Base-by-base conservation (phyloP, 2,113 vertebrate genomes). In the Salvator merianae region DNA sequence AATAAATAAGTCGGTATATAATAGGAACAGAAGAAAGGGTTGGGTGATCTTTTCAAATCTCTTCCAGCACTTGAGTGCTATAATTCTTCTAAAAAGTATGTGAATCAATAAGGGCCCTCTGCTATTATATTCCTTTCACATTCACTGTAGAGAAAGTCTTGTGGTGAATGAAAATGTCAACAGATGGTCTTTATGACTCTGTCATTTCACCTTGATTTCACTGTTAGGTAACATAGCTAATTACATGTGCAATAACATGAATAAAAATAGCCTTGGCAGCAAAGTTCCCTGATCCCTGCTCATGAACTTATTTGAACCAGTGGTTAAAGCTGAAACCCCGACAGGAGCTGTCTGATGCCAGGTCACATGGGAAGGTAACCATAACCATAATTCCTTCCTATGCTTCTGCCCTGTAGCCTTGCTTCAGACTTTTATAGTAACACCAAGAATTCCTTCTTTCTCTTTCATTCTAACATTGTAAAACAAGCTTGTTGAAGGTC, bases 181-280 rank as follows among this genome's bases (percentile, higher is more conserved):
- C 80, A 82, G n/a, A 40, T 72, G 80, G 36, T 82, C 55, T 47
- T 62, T 30, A 59, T 6, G 8, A 43, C 26, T 28, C 62, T 81
- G 70, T 77, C 50, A 24, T 63, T 63, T 82, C 85, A 77, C 66
- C 73, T 77, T 77, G 79, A 34, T 86, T 76, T 76, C 78, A 62
- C 84, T 62, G 63, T 77, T 81, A 62, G 63, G 79, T 86, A 86
- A 82, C 79, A 50, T 1, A 26, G 66, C 66, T 63, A 63, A 18
- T 65, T 72, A 47, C 55, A 32, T 69, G 66, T 86, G 73, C 73
- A 77, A 77, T 70, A 63, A 55, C 65, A 82, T 8, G 50, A 77
- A 47, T 71, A 40, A 40, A 86, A 82, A 53, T 77, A 32, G 68
- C 30, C 24, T 77, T 26, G n/a, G 34, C 32, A 50, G 40, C 32